Evolutionary conservation across 2,797 vertebrate species (phyloP).

Genomic region (Malacoctenus gilli): DNA sequence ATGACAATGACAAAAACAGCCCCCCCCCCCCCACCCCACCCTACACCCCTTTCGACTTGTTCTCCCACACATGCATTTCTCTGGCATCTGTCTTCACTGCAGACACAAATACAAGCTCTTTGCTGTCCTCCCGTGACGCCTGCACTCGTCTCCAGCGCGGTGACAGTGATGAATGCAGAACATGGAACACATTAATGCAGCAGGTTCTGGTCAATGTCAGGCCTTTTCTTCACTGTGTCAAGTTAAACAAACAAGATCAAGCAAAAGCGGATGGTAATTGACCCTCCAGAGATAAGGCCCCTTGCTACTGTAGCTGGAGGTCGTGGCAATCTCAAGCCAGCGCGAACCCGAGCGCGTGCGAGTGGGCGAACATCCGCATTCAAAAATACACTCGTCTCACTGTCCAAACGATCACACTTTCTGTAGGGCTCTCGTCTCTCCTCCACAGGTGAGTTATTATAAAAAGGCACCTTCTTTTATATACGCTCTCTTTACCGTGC

Average conservation of each 20-base stretch:
- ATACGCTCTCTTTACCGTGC: conserved; percentile 39
- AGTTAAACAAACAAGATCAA: conserved; percentile 99
- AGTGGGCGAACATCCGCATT: conserved; percentile 43
- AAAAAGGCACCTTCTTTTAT: conserved; percentile 21
- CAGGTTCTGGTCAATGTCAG: conserved; percentile 96
- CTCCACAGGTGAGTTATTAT: conserved; percentile 47
- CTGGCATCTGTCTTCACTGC: conserved; percentile 4
- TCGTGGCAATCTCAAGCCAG: conserved; percentile 74
- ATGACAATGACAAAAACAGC: too few relatives aligned
- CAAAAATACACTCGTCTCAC: conserved; percentile 28
- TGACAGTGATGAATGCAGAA: conserved; percentile 99
- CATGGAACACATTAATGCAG: conserved; percentile 98
- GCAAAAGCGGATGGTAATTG: conserved; percentile 93
- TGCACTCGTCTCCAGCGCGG: conserved; percentile 78
- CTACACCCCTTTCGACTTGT: too few relatives aligned
- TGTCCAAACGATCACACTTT: conserved; percentile 35
- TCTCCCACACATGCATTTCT: too few relatives aligned
- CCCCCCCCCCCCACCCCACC: too few relatives aligned
- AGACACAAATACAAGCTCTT: conserved; percentile 33
- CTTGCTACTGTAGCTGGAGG: conserved; percentile 82
- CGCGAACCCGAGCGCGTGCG: conserved; percentile 38
- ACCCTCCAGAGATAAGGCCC: conserved; percentile 90
- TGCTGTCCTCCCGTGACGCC: conserved; percentile 65
- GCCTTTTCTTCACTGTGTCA: conserved; percentile 98
- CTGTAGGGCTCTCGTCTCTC: conserved; percentile 18